Base-by-base conservation (phyloP, 2,113 vertebrate genomes). In the Rhea pennata region DNA sequence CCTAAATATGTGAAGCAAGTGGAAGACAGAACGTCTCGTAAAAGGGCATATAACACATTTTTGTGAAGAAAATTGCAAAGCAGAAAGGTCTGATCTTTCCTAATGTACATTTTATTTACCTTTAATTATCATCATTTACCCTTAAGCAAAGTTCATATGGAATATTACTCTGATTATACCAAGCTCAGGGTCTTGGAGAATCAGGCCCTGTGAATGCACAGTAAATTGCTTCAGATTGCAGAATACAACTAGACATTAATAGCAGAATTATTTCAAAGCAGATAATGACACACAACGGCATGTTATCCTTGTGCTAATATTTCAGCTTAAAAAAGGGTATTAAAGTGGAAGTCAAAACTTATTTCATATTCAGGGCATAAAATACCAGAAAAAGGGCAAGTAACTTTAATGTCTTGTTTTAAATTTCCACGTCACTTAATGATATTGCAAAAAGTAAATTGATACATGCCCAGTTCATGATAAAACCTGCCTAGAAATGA, bases 371-470 rank as follows among this genome's bases (percentile, higher is more conserved):
- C 39, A 73, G 54, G 54, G 22, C 39, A 80, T 61, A 80, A 93
- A 87, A 78, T 66, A 79, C 12, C 65, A 70, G 29, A 58, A 72
- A 94, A 94, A 84, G 70, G 58, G 31, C 70, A 74, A 77, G 66
- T 19, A 85, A 53, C 36, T 72, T 36, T 48, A 65, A 65, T 80
- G 51, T 51, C 39, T 51, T 87, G n/a, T 75, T 95, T 92, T 78
- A 90, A 77, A 81, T 89, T 79, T 72, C 29, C 48, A 13, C 33
- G 33, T 36, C 24, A 36, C 50, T 79, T 77, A 61, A 62, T 78
- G 91, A 77, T 64, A 87, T 89, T 94, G n/a, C 61, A 77, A 50
- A 64, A 6, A 73, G 73, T 62, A 84, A 81, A 77, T 78, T 93
- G 73, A 61, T 42, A 51, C 65, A 69, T 23, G 51, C 62, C 36